Conservation (phyloP, 1,140 invertebrate genomes). For the Papilio polytes region DNA sequence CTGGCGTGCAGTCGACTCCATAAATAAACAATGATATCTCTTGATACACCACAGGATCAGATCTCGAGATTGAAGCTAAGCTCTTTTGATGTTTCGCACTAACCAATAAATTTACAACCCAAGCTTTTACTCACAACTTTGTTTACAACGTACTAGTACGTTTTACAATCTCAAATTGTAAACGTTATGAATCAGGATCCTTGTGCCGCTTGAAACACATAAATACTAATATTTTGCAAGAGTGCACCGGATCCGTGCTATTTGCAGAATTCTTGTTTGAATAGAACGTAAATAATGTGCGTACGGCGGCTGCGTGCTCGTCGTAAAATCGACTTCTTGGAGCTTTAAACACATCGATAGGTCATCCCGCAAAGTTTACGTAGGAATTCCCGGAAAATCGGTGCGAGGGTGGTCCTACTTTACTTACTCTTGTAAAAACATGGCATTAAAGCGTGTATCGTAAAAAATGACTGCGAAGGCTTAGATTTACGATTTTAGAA, state of each 20-base stretch:
- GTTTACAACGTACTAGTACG: slow-evolving; percentile 19
- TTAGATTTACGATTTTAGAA: not conserved
- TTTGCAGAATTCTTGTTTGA: slow-evolving; percentile 35
- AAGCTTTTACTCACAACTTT: slow-evolving; percentile 18
- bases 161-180: slow-evolving; percentile 18
- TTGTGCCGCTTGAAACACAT: slow-evolving; percentile 21
- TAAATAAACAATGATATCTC: slow-evolving; percentile 22
- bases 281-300: slow-evolving; percentile 33
- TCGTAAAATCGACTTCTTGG: slow-evolving; percentile 34
- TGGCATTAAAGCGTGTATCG: not conserved
- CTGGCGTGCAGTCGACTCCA: not conserved
- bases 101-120: not conserved
- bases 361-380: slow-evolving; percentile 14
- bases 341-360: slow-evolving; percentile 12
- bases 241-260: not conserved
- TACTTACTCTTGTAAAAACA: not conserved
- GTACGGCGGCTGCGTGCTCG: not conserved
- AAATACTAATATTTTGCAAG: slow-evolving; percentile 29
- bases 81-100: slow-evolving; percentile 20
- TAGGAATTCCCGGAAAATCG: slow-evolving; percentile 5
- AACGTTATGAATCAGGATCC: not conserved
- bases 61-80: not conserved
- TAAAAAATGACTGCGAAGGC: not conserved
- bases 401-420: slow-evolving; percentile 21
- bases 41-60: not conserved